Base-by-base conservation (phyloP, 2,113 vertebrate genomes). In the Hippocampus zosterae region DNA sequence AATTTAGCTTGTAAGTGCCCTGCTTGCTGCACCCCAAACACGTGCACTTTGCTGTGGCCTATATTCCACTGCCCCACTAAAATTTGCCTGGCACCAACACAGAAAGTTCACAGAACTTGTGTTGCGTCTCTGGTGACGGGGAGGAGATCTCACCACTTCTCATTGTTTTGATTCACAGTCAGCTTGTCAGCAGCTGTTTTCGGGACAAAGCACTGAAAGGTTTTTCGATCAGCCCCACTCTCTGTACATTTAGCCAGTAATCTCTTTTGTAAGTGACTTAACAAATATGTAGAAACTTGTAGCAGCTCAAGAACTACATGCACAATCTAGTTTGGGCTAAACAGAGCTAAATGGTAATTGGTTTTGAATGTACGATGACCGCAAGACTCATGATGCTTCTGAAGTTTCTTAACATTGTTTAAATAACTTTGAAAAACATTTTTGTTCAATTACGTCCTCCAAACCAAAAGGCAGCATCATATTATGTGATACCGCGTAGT, bases 1-100 rank as follows among this genome's bases (percentile, higher is more conserved):
- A 87, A 88, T 88, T 88, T 88, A 89, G 89, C 83, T 75, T 16
- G 76, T 86, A 84, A 83, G 75, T 78, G 83, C 83, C 72, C 74
- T 68, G 44, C 74, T 64, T 75, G 71, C 69, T n/a, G 19, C 8
- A 70, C 68, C 48, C 73, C 25, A 67, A 46, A 12, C 71, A 50
- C 25, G 16, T 44, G 33, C 59, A 62, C 46, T 76, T 64, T 84
- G 65, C 85, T 65, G 64, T 86, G 84, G 77, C 82, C 85, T 84
- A 84, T 76, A 85, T 87, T 78, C 74, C 81, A 73, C 57, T 82
- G 65, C 69, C 73, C 65, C 63, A 63, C 73, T 67, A 74, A 77
- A 84, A 83, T 83, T 78, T 81, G 80, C 74, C 78, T 44, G 46
- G 74, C 82, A 85, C 80, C 78, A 68, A 19, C 18, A 4, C 64